Base-by-base conservation (phyloP, 2,797 vertebrate species). In the Anolis apletophallus region DNA sequence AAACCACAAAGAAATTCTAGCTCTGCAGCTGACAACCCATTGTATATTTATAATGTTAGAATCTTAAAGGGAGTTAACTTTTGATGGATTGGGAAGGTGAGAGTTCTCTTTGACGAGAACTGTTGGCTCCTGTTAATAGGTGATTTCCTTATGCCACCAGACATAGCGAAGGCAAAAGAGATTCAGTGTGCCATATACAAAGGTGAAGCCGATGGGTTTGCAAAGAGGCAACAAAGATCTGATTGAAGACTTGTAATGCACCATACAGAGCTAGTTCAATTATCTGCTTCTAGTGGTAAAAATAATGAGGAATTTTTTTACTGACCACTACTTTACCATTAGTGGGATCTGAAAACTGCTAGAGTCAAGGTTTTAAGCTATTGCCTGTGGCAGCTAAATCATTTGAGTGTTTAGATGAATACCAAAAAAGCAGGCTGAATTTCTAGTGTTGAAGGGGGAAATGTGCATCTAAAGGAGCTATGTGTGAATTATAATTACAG, bases 401-500 rank as follows among this genome's bases (percentile, higher is more conserved):
- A 54, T 17, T 40, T 16, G 61, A 87, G 40, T 14, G 90, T 85
- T 89, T 88, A 50, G n/a, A 46, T 17, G 36, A 86, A 1, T 12
- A n/a, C 13, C 11, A 26, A 0, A 36, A 46, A 3, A 0, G 55
- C 7, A 1, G 1, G 26, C 4, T 61, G 36, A 3, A 14, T 36
- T 59, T 55, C 6, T 46, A 64, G 3, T 23, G 59, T 68, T 1
- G 2, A 5, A 5, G 3, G 52, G 68, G n/a, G 13, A n/a, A n/a
- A 32, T 59, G 40, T 34, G 76, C 10, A 73, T 9, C 0, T 7
- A 78, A 17, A 52, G 23, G 50, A 80, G 6, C 1, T 61, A 64
- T 61, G 17, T 64, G 54, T n/a, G 71, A 88, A 64, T 72, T 84
- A 73, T 73, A 46, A 73, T 89, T 71, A 76, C 36, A 78, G 80